A percentile compares a stretch with the other conserved stretches of the same genome.
Conservation (phyloP, 1,140 invertebrate species). For the Gryllus bimaculatus region DNA sequence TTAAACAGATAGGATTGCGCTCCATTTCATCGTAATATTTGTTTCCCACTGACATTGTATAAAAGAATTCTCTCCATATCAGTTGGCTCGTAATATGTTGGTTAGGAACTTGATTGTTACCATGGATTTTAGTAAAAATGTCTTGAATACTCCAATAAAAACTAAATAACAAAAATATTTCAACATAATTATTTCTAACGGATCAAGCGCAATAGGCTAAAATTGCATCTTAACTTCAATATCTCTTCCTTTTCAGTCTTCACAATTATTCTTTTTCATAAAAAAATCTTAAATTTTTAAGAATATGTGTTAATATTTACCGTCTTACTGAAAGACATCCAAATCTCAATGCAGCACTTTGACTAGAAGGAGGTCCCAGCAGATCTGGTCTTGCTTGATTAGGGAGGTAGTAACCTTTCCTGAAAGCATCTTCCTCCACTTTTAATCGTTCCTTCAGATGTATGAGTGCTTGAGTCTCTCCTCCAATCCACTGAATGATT, state of each 20-base stretch:
- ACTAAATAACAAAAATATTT: slow-evolving; percentile 27
- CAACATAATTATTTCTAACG: no score
- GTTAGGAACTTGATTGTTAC: slow-evolving; percentile 32
- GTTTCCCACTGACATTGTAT: slow-evolving; percentile 60
- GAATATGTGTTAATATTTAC: slow-evolving; percentile 28
- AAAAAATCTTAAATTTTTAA: not conserved
- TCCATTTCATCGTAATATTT: slow-evolving; percentile 54
- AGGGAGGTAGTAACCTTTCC: slow-evolving; percentile 47
- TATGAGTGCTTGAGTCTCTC: slow-evolving; percentile 53
- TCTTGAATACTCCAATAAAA: slow-evolving; percentile 57
- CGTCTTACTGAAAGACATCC: slow-evolving; percentile 51
- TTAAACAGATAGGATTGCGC: slow-evolving; percentile 62
- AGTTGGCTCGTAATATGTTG: slow-evolving; percentile 51
- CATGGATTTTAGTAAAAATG: slow-evolving; percentile 45
- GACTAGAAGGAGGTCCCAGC: slow-evolving; percentile 51
- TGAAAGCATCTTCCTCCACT: slow-evolving; percentile 48
- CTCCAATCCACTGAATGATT: slow-evolving; percentile 49
- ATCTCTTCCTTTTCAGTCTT: not conserved
- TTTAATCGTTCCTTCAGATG: slow-evolving; percentile 42
- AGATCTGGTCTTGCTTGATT: slow-evolving; percentile 60
- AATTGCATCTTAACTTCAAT: no score
- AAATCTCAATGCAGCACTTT: slow-evolving; percentile 57
- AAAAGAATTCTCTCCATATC: slow-evolving; percentile 74
- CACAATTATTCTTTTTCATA: not conserved
- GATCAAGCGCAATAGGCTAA: not conserved